Evolutionary conservation across 2,797 vertebrate genomes (phyloP), one percentile per base, ranked within the genome.

Genomic region (Phylloscopus collybita): DNA sequence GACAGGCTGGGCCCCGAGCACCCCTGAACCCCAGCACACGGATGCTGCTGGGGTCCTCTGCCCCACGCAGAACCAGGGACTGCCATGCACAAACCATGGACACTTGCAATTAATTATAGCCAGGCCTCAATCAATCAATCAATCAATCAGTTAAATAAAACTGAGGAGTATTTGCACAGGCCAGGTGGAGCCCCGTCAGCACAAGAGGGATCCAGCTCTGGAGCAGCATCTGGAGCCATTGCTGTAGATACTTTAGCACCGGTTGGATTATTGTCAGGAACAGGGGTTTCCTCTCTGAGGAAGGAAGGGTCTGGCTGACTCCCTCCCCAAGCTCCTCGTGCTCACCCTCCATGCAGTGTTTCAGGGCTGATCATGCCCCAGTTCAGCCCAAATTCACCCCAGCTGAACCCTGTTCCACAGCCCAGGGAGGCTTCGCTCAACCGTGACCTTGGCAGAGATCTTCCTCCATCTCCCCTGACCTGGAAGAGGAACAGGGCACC

Each of bases 161-260:
- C 19, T 30, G 38, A 62, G 40, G 38, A 62, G 65, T 18, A 54
- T 50, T 79, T 60, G 59, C 80, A 42, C 26, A 16, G 54, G 65
- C n/a, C 0, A 9, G 56, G 87, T 1, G 47, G 36, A 87, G 61
- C 61, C 54, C 34, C 5, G 0, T 20, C 79, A 67, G 79, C 85
- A 19, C 9, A 59, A 25, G 83, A 5, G 5, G 61, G 80, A 49
- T 45, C 51, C 2, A 11, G 51, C 62, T 71, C 92, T 17, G 16
- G 36, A 81, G 92, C 66, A 91, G 79, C 82, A 18, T 47, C 45
- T 94, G 44, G 82, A 88, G 19, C 75, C 93, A 81, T 91, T 94
- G 93, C 91, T 95, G 89, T 70, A 16, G 76, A 86, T 90, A 76
- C 27, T 18, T 62, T 93, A 95, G 95, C 95, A 97, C 93, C 95